Base-by-base conservation (phyloP, 2,113 vertebrate genomes). In the Ophiodon elongatus region DNA sequence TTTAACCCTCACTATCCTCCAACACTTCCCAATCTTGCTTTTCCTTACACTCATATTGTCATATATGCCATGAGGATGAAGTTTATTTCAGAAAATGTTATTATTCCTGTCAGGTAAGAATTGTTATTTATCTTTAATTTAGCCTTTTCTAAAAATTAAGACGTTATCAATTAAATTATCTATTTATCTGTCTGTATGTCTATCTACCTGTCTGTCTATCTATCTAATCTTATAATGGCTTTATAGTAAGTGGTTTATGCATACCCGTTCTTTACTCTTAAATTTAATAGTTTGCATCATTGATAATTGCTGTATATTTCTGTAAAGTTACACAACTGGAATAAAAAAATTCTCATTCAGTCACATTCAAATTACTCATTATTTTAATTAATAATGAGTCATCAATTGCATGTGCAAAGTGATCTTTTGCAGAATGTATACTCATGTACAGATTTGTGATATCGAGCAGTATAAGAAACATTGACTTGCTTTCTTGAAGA, bases 101-200 rank as follows among this genome's bases (percentile, higher is more conserved):
- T 78, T 31, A 14, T 9, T 13, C 25, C 68, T 29, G 3, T 85
- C 82, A 93, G 92, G 94, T 95, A 93, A 82, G 86, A 86, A 50
- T 0, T n/a, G 3, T 23, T 33, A 37, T 27, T 14, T 8, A 66
- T 15, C 31, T 52, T 23, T 8, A 17, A 39, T 31, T 64, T 4
- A 19, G 23, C 15, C 31, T 39, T 35, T 15, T 15, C 57, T 60
- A 17, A 31, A n/a, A 15, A 39, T 31, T 63, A 3, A 41, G 27
- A 50, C 3, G 25, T 27, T 10, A 27, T 27, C 1, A n/a, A 29
- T 67, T 43, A 6, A 47, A 27, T 21, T 10, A 15, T 57, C 68
- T 9, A 33, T 59, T 15, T 19, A 23, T 56, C 62, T 41, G 25
- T 52, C 41, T 68, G 21, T 52, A 27, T n/a, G 8, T 67, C 65